Evolutionary conservation across 2,888 invertebrate genomes (phyloP).

Genomic region (Bugula neritina): DNA sequence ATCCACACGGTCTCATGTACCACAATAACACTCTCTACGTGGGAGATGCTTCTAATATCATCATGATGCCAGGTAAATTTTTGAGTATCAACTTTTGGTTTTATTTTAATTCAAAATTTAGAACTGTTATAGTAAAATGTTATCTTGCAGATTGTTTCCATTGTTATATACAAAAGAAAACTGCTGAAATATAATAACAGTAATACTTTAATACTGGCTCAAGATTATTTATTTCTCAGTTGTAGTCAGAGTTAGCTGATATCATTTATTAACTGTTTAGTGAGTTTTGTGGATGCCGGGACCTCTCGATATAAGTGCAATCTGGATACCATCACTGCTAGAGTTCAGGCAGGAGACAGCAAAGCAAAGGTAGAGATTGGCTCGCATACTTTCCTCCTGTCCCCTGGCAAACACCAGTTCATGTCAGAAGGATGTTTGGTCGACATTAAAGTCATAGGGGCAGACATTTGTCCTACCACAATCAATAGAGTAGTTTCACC

Average conservation of each 20-base stretch:
- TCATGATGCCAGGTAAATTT: background rate
- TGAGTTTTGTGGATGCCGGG: background rate
- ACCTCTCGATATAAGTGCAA: background rate
- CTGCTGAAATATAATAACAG: no score
- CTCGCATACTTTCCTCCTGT: background rate
- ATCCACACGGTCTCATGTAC: background rate
- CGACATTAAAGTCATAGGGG: conserved; percentile 1
- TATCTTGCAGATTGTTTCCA: no score
- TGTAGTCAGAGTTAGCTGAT: no score
- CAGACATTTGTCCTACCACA: background rate
- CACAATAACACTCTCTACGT: conserved; percentile 13
- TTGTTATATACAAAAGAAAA: no score
- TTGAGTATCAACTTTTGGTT: no score
- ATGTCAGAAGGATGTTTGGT: background rate
- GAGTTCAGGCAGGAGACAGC: background rate
- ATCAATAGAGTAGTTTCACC: background rate
- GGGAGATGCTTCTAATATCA: background rate
- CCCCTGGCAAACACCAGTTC: background rate
- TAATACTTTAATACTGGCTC: no score
- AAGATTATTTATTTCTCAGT: no score
- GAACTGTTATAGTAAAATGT: no score
- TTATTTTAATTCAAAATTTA: no score
- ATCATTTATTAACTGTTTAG: no score
- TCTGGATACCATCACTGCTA: background rate
- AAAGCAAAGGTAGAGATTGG: background rate